Evolutionary conservation across 2,113 vertebrate species (phyloP).

Genomic region (Colossoma macropomum): DNA sequence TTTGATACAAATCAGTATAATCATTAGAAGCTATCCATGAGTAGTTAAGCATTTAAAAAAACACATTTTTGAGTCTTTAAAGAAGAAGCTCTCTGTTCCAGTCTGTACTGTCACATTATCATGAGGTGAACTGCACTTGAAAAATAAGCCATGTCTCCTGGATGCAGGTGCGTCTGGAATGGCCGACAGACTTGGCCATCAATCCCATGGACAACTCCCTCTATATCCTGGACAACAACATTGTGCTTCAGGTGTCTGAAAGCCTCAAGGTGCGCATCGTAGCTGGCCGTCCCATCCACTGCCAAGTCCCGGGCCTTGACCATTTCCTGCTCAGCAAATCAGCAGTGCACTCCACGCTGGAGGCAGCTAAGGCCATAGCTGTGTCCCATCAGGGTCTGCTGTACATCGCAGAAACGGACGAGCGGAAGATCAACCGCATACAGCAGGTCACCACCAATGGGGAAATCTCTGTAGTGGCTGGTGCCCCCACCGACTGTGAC

Average conservation of each 20-base stretch:
- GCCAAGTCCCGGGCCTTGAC: constrained; percentile 86
- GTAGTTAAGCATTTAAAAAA: too few relatives aligned
- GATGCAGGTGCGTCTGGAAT: constrained; percentile 83
- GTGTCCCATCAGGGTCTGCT: constrained; percentile 83
- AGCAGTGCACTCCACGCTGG: constrained; percentile 84
- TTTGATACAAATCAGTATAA: too few relatives aligned
- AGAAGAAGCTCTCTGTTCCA: too few relatives aligned
- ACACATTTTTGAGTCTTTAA: too few relatives aligned
- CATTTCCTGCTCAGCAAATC: constrained; percentile 86
- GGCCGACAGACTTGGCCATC: constrained; percentile 87
- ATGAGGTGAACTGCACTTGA: neutral
- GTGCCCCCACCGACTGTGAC: constrained; percentile 84
- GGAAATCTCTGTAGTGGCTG: constrained; percentile 83
- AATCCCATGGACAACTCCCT: constrained; percentile 87
- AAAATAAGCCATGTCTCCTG: neutral
- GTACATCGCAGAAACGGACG: constrained; percentile 87
- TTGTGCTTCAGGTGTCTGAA: constrained; percentile 86
- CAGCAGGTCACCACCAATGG: constrained; percentile 89
- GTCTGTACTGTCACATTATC: neutral
- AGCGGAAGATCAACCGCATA: constrained; percentile 87
- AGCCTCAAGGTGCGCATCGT: constrained; percentile 81
- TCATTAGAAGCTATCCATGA: too few relatives aligned
- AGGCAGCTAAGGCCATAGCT: constrained; percentile 84
- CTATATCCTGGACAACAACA: constrained; percentile 88
- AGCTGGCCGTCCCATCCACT: constrained; percentile 86